A percentile compares a stretch with the other conserved stretches of the same genome.
Conservation (phyloP, 2,113 vertebrate species). For the Mobula hypostoma region DNA sequence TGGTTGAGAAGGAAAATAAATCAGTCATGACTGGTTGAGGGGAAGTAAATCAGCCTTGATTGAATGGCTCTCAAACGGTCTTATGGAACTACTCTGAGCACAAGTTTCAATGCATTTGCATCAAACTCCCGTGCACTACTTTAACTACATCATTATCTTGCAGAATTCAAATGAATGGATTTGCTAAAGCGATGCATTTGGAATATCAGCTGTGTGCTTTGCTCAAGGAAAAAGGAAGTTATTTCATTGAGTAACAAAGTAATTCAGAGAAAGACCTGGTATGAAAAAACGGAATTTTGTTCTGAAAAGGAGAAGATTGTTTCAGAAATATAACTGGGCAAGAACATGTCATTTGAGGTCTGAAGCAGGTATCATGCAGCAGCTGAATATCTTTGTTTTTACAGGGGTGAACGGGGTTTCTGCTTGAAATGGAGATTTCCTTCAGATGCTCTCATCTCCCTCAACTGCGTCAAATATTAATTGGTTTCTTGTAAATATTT, state of each 20-base stretch:
- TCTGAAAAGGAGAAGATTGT: not conserved
- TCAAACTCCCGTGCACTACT: not conserved
- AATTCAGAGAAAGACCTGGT: not conserved
- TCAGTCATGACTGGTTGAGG: too few species aligned
- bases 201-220: not conserved
- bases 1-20: too few species aligned
- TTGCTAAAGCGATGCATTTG: not conserved
- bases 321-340: not conserved
- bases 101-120: not conserved
- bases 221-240: not conserved
- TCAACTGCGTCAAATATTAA: not conserved
- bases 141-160: not conserved
- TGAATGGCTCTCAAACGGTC: too few species aligned
- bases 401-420: not conserved
- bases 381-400: not conserved
- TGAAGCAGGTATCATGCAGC: not conserved
- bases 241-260: not conserved
- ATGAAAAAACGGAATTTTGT: not conserved
- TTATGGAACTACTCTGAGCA: not conserved
- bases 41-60: too few species aligned
- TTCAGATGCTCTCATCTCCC: not conserved
- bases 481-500: not conserved
- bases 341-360: not conserved
- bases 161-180: conserved; percentile 4
- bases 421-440: not conserved